Conservation (phyloP, 2,888 invertebrate species). For the Capitulum mitella region DNA sequence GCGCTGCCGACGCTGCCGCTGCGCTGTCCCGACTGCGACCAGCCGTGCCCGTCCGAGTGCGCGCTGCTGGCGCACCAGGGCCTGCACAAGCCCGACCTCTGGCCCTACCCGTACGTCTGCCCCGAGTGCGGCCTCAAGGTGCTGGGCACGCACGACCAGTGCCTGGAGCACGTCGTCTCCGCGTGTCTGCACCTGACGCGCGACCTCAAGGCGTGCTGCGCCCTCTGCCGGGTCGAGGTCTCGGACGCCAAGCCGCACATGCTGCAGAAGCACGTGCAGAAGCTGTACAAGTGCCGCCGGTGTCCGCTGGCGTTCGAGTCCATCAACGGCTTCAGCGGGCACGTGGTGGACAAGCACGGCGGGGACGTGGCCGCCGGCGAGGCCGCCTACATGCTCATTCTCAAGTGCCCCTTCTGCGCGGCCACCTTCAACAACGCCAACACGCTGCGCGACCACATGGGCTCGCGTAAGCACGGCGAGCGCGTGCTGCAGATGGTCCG, state of each 20-base stretch:
- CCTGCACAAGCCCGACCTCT: slow-evolving; percentile 22
- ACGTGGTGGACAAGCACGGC: slow-evolving; percentile 8
- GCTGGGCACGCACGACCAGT: background rate
- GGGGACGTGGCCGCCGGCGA: background rate
- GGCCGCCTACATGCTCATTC: background rate
- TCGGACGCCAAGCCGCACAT: background rate
- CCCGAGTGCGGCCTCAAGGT: slow-evolving; percentile 21
- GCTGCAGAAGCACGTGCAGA: slow-evolving; percentile 23
- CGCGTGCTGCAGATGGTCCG: background rate
- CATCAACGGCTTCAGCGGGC: background rate
- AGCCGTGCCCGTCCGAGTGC: slow-evolving; percentile 2
- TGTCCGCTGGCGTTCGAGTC: slow-evolving; percentile 26
- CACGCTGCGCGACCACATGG: slow-evolving; percentile 13
- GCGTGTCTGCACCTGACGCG: slow-evolving; percentile 6
- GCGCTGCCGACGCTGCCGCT: background rate
- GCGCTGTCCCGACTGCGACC: slow-evolving; percentile 14
- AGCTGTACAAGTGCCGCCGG: slow-evolving; percentile 24
- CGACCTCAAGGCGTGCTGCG: slow-evolving; percentile 6
- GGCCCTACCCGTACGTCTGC: slow-evolving; percentile 20
- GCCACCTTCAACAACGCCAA: slow-evolving; percentile 15
- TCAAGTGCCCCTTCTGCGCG: slow-evolving; percentile 25
- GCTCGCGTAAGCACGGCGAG: background rate
- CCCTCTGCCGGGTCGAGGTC: background rate
- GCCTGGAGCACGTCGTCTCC: background rate
- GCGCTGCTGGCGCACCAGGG: slow-evolving; percentile 10